These are phyloP conservation scores for Mizuhopecten yessoensis DNA, from an alignment of 1,140 invertebrate species.

Conservation along the genomic window DNA sequence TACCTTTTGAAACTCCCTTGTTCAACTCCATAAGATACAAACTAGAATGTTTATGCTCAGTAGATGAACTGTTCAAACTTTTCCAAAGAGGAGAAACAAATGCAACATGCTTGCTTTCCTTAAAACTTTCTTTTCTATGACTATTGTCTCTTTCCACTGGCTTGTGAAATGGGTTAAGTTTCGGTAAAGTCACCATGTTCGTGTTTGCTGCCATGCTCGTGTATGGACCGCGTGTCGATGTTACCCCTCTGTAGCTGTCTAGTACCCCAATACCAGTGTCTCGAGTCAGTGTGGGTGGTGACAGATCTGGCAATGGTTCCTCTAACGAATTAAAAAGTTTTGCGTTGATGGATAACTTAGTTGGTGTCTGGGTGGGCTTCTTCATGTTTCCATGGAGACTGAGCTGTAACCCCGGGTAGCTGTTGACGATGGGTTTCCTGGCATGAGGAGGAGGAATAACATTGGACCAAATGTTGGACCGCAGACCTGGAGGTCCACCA, in stretches of 20 bases:
- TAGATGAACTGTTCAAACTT: not conserved
- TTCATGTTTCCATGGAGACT: not conserved
- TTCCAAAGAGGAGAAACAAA: constrained; percentile 38
- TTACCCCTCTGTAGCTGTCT: not conserved
- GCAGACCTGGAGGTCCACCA: not conserved
- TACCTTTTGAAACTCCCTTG: not conserved
- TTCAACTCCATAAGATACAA: not conserved
- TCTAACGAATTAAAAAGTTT: not conserved
- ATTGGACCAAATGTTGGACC: not conserved
- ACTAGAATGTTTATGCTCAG: not conserved
- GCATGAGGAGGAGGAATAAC: not conserved
- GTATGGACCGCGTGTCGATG: not conserved
- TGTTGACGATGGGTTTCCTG: not conserved
- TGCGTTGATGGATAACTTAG: not conserved
- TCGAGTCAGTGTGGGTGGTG: not conserved
- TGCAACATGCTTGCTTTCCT: not conserved
- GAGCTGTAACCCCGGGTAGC: not conserved
- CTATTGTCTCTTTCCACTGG: not conserved
- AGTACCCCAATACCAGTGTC: not conserved
- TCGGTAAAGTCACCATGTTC: not conserved
- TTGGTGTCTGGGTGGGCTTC: not conserved
- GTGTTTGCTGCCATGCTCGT: not conserved
- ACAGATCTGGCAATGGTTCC: not conserved
- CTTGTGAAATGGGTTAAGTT: not conserved
- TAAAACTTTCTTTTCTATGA: not conserved